Conservation (phyloP, 2,797 vertebrate species). For the Gouania willdenowi region DNA sequence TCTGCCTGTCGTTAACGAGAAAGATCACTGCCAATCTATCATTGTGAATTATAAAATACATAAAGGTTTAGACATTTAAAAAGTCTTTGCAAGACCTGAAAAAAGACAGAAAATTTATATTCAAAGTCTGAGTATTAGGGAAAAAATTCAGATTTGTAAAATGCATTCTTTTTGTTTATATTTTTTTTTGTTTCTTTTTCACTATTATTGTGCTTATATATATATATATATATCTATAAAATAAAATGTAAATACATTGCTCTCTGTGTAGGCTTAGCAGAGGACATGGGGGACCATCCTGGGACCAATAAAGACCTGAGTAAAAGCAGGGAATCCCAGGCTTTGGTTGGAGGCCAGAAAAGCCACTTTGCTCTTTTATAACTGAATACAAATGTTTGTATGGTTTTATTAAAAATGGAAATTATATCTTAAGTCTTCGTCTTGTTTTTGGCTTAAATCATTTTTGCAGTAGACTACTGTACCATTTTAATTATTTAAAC, state of each 20-base stretch:
- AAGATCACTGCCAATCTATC: slow-evolving; percentile 83
- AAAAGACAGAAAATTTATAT: slow-evolving; percentile 56
- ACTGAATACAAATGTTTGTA: slow-evolving; percentile 95
- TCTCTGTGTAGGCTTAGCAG: slow-evolving; percentile 85
- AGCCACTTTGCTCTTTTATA: slow-evolving; percentile 95
- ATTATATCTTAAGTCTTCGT: slow-evolving; percentile 78
- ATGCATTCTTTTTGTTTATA: slow-evolving; percentile 75
- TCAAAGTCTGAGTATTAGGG: slow-evolving; percentile 63
- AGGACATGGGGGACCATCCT: slow-evolving; percentile 66
- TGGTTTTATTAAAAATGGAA: slow-evolving; percentile 92
- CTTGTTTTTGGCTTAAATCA: too few species aligned
- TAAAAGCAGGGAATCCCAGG: slow-evolving; percentile 75
- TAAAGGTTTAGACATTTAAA: slow-evolving; percentile 60
- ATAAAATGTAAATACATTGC: slow-evolving; percentile 93
- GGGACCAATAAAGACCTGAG: slow-evolving; percentile 77
- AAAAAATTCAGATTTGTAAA: slow-evolving; percentile 77
- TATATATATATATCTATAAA: slow-evolving; percentile 42
- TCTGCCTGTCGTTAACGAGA: slow-evolving; percentile 81
- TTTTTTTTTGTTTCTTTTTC: slow-evolving; percentile 69
- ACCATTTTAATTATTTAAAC: too few species aligned
- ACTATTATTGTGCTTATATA: slow-evolving; percentile 71
- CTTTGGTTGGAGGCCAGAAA: slow-evolving; percentile 76
- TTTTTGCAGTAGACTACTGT: too few species aligned
- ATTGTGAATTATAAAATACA: slow-evolving; percentile 73
- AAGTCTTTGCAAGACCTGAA: slow-evolving; percentile 67